A percentile compares a stretch with the other conserved stretches of the same genome.
phyloP scores from a whole-genome alignment of 2,797 vertebrate species.

The Macropodus opercularis region DNA sequence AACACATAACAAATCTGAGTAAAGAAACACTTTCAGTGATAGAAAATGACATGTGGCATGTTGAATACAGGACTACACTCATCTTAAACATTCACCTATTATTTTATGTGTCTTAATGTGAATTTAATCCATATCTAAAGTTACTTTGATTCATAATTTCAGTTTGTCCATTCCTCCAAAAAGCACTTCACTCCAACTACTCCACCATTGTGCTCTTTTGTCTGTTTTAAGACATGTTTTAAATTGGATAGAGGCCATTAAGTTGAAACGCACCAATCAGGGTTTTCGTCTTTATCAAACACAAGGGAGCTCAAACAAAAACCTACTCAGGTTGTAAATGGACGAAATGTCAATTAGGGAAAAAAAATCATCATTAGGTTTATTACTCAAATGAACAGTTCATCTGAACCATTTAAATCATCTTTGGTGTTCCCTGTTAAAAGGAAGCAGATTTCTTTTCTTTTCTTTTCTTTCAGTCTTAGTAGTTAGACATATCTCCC shows the following conservation, averaged over 20 bases:
- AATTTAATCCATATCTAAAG: conserved; percentile 42
- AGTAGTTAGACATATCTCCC: conserved; percentile 85
- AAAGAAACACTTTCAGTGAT: not conserved
- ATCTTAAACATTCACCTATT: conserved; percentile 1
- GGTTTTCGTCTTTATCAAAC: conserved; percentile 74
- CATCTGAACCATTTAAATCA: conserved; percentile 77
- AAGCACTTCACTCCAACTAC: conserved; percentile 57
- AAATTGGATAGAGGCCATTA: conserved; percentile 70
- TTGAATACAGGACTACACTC: not conserved
- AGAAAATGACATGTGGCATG: not conserved
- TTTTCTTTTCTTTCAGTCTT: conserved; percentile 68
- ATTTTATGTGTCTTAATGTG: conserved; percentile 15
- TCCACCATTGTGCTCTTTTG: conserved; percentile 61
- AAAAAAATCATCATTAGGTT: conserved; percentile 83
- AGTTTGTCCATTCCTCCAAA: conserved; percentile 47
- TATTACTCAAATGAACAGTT: conserved; percentile 82
- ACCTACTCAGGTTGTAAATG: conserved; percentile 83
- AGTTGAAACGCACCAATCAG: conserved; percentile 68
- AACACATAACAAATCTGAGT: not conserved
- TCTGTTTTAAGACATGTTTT: conserved; percentile 67
- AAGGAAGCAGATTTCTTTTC: conserved; percentile 74
- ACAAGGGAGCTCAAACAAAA: conserved; percentile 74
- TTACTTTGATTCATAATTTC: conserved; percentile 51
- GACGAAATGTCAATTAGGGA: conserved; percentile 84
- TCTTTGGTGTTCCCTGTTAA: conserved; percentile 69